Evolutionary conservation across 2,113 vertebrate species (phyloP), one percentile per base, ranked within the genome.

Genomic region (Platichthys stellatus): DNA sequence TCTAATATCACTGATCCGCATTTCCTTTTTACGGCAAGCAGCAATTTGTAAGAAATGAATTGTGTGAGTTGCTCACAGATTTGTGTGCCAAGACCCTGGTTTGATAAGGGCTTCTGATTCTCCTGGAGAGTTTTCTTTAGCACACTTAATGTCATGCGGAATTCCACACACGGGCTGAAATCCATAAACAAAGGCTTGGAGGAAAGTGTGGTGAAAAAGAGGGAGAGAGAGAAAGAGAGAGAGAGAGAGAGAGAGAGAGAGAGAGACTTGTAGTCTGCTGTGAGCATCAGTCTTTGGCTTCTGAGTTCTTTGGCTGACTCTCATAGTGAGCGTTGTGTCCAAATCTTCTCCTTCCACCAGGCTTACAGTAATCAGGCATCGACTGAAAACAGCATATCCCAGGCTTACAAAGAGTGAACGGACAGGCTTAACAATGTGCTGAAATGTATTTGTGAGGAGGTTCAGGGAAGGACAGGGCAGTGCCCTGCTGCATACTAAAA

Each of bases 111-210:
- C 14, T 67, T 75, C 71, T 58, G 64, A 63, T 78, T 82, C 53
- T 60, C 51, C 64, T 56, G 31, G 47, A 0, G 14, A n/a, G 77
- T 49, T 81, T 66, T 87, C 15, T 78, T 53, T 14, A 20, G 73
- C n/a, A 1, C 64, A 66, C 80, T 86, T 83, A 78, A 81, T 80
- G 70, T 85, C 86, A 84, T 90, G 86, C 82, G 85, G 64, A 78
- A 92, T 88, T 91, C 86, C 82, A 86, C 81, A 77, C 65, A 79
- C 28, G 2, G 66, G 47, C 77, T 73, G 76, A 83, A 74, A 83
- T 81, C 70, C 87, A 70, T 85, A 78, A 88, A 89, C 76, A 83
- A 90, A 86, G 81, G 68, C 60, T 72, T 74, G 28, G 69, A 66
- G 62, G 45, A 74, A 73, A 65, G 63, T 60, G 26, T 47, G 76